Conservation (phyloP, 37 sponge, comb jelly and placozoan genomes). For the Spongilla lacustris region DNA sequence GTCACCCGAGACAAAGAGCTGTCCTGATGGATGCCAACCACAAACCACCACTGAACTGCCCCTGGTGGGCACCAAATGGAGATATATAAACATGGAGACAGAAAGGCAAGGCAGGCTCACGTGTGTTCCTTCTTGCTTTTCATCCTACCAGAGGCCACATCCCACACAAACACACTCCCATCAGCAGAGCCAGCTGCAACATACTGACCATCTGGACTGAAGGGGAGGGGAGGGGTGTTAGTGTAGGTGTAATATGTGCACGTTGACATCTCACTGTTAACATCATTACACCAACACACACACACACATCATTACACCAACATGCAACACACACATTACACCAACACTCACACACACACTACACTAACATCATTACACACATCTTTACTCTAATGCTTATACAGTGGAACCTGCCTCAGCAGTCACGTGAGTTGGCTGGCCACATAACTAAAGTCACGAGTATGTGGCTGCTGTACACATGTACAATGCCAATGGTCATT, state of each 20-base stretch:
- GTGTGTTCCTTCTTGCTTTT: constrained; percentile 71
- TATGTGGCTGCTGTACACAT: no score
- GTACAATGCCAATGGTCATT: no score
- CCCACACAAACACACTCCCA: constrained; percentile 91
- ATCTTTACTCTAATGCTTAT: no score
- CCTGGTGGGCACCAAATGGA: neutral
- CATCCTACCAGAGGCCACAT: constrained; percentile 33
- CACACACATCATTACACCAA: neutral
- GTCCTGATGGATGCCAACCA: constrained; percentile 90
- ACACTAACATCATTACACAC: neutral
- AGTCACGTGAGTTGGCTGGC: no score
- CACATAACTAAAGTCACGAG: no score
- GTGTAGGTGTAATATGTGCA: no score
- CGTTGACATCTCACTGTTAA: no score
- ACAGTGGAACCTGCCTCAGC: no score
- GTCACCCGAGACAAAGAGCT: constrained; percentile 76
- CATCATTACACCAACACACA: neutral
- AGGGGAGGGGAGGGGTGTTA: neutral
- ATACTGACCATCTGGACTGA: constrained; percentile 95
- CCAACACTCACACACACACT: neutral
- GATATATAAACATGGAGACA: neutral
- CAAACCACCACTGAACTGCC: constrained; percentile 59
- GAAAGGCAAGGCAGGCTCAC: constrained; percentile 17
- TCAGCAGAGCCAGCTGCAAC: constrained; percentile 91
- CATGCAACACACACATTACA: neutral